Base-by-base conservation (phyloP, 2,797 vertebrate genomes). In the Euphonia xanthogaster region DNA sequence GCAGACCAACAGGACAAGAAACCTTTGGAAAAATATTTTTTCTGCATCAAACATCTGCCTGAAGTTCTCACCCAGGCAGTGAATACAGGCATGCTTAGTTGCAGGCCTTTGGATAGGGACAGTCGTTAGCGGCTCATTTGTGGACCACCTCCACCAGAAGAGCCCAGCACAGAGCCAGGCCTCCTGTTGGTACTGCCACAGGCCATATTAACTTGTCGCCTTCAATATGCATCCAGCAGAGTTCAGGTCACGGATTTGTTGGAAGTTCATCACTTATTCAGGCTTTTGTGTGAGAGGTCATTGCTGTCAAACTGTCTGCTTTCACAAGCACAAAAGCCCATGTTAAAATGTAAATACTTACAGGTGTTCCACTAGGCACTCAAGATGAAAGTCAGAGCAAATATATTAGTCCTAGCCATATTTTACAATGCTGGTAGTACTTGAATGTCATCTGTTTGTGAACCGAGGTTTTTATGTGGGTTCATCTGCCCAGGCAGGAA, bases 321-420 rank as follows among this genome's bases (percentile, higher is more conserved):
- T 96, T 97, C 95, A 96, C 55, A 47, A 90, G 93, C 91, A 96
- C 91, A 96, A 96, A 97, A 94, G 95, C 95, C 86, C 73, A 82
- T 93, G 95, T 91, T 93, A 94, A 94, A 96, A 94, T 95, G 95
- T 94, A 97, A 97, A 96, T 95, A 97, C 93, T 94, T 94, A 96
- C 90, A 96, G 96, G 93, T 96, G 91, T 96, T 97, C 90, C 90
- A 96, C 90, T 83, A 93, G 62, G 82, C 96, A 96, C 94, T 96
- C 94, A 91, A 94, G 91, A 96, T 94, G 79, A 96, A 97, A 97
- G 94, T 95, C 91, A 93, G 86, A 89, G 93, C 79, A 96, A 96
- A 96, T 96, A 79, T 81, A 94, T 92, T 95, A 94, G 94, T 74
- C 76, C 54, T 66, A 66, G 80, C 37, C 1, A 0, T 86, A 97